phyloP scores from a whole-genome alignment of 2,797 vertebrate genomes.

The Schizopygopsis malacanthus region DNA sequence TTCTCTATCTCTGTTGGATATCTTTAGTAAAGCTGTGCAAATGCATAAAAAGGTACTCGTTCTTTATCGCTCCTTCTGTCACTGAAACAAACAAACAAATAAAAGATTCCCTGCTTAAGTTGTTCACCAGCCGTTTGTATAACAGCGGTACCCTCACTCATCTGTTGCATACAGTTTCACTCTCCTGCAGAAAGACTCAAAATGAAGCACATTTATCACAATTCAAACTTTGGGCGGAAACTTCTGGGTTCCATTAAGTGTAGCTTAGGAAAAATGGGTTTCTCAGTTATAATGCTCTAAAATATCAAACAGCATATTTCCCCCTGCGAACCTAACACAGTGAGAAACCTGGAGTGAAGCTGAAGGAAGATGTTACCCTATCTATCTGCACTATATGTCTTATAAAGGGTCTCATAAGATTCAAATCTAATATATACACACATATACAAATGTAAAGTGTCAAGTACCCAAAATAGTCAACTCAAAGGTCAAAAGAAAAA shows the following conservation, averaged over 20 bases:
- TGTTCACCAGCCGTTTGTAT: slow-evolving; percentile 73
- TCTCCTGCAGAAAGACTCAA: slow-evolving; percentile 75
- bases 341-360: slow-evolving; percentile 79
- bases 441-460: slow-evolving; percentile 85
- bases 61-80: slow-evolving; percentile 69
- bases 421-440: slow-evolving; percentile 79
- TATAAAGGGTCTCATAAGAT: slow-evolving; percentile 76
- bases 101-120: slow-evolving; percentile 70
- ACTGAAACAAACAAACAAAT: slow-evolving; percentile 66
- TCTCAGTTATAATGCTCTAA: slow-evolving; percentile 62
- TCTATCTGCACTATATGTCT: slow-evolving; percentile 75
- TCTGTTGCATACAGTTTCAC: slow-evolving; percentile 74
- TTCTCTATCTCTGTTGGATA: slow-evolving; percentile 69
- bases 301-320: slow-evolving; percentile 74
- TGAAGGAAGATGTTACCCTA: slow-evolving; percentile 74
- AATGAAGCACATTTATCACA: slow-evolving; percentile 73
- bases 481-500: slow-evolving; percentile 68
- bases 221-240: slow-evolving; percentile 77
- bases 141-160: slow-evolving; percentile 66
- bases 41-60: slow-evolving; percentile 79
- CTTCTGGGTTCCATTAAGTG: slow-evolving; percentile 74
- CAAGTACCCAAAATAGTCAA: slow-evolving; percentile 86
- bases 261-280: slow-evolving; percentile 71
- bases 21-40: slow-evolving; percentile 86
- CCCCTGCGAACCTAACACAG: slow-evolving; percentile 73